phyloP scores from a whole-genome alignment of 2,113 vertebrate genomes.

The Muntiacus reevesi region DNA sequence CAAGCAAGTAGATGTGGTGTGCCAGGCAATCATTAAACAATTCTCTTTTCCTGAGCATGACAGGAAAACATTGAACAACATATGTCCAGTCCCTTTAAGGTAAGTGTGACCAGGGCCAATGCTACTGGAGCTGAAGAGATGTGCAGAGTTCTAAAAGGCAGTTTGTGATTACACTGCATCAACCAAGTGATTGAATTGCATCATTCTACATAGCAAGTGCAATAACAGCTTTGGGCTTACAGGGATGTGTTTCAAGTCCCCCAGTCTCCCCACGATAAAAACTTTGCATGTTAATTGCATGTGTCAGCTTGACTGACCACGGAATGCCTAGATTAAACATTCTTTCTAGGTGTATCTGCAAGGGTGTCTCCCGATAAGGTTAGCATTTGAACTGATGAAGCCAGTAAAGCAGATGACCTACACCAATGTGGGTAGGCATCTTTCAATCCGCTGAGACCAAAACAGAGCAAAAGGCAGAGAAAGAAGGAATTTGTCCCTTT shows the following conservation, averaged over 20 bases:
- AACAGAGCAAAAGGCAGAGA: neutral
- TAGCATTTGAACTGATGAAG: neutral
- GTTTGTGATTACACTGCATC: neutral
- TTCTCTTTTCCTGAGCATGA: neutral
- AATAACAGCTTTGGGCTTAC: neutral
- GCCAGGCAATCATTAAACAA: neutral
- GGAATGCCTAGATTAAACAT: neutral
- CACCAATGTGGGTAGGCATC: neutral
- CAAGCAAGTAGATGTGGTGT: neutral
- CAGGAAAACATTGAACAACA: neutral
- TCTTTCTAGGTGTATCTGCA: neutral
- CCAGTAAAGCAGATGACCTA: neutral
- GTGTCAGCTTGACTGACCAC: neutral
- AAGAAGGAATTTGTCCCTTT: neutral
- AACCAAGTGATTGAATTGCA: neutral
- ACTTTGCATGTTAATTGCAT: neutral
- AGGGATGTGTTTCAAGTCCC: neutral
- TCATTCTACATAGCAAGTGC: neutral
- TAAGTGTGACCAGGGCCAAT: neutral
- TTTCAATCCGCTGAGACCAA: neutral
- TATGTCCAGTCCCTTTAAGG: neutral
- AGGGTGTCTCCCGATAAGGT: neutral
- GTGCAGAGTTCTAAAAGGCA: neutral
- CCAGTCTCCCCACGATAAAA: neutral
- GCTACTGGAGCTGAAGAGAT: neutral